Evolutionary conservation across 2,113 vertebrate species (phyloP).

Genomic region (Peromyscus maniculatus): DNA sequence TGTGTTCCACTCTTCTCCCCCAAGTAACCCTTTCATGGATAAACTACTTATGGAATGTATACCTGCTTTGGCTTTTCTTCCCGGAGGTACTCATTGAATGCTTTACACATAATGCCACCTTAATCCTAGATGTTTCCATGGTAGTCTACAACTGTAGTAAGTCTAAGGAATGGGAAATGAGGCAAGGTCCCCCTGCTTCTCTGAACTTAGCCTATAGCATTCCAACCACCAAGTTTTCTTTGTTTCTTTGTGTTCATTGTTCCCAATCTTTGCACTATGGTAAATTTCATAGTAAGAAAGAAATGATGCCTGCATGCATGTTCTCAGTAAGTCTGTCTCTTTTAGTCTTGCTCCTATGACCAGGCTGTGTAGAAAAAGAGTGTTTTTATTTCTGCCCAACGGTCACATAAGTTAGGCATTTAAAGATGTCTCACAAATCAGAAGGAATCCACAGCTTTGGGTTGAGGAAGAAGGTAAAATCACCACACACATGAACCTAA

Average conservation of each 20-base stretch:
- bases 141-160: constrained; percentile 64
- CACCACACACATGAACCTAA: background rate
- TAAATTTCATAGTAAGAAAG: background rate
- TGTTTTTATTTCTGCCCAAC: background rate
- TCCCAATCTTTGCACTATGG: background rate
- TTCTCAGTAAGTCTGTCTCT: background rate
- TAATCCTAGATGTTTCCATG: constrained; percentile 75
- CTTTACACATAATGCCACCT: constrained; percentile 79
- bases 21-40: constrained; percentile 48
- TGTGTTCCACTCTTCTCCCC: background rate
- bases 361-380: background rate
- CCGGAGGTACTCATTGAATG: constrained; percentile 63
- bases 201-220: constrained; percentile 4
- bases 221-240: background rate
- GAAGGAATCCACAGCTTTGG: background rate
- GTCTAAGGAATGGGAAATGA: constrained; percentile 54
- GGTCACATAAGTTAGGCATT: background rate
- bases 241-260: background rate
- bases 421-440: background rate
- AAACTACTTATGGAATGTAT: background rate
- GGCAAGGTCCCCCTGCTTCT: background rate
- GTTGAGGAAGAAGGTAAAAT: background rate
- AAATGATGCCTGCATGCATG: background rate
- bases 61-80: constrained; percentile 60
- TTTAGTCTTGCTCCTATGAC: background rate